These are phyloP conservation scores for Neotoxoptera formosana DNA, from an alignment of 1,140 invertebrate genomes.

Conservation along the genomic window DNA sequence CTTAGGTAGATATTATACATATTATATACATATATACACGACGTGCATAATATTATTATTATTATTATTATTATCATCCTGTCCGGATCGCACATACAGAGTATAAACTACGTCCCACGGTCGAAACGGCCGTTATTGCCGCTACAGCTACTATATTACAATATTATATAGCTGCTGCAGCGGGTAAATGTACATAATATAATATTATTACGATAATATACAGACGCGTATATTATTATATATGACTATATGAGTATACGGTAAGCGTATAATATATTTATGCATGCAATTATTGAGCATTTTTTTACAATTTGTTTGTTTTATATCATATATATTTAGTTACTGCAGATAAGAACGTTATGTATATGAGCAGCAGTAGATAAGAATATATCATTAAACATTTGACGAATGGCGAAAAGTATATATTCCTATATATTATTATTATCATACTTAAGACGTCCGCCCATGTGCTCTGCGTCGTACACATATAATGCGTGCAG, in stretches of 20 bases:
- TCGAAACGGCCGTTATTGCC: background rate
- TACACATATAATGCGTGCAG: background rate
- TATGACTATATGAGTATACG: background rate
- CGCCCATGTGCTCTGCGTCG: background rate
- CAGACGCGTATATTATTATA: background rate
- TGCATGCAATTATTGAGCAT: background rate
- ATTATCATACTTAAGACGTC: background rate
- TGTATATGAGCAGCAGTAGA: background rate
- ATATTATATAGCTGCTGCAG: background rate
- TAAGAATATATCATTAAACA: background rate
- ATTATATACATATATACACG: background rate
- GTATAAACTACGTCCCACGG: constrained; percentile 22
- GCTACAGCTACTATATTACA: constrained; percentile 17
- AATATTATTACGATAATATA: background rate
- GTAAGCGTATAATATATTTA: background rate
- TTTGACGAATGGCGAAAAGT: background rate
- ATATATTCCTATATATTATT: background rate
- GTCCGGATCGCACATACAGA: background rate
- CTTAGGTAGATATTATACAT: background rate
- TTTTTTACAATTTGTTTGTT: constrained; percentile 18
- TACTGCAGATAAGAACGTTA: background rate
- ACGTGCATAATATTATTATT: background rate
- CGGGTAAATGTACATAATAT: background rate
- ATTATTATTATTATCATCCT: background rate
- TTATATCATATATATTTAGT: background rate